Conservation (phyloP, 1,140 invertebrate genomes). For the Heliconius nattereri region DNA sequence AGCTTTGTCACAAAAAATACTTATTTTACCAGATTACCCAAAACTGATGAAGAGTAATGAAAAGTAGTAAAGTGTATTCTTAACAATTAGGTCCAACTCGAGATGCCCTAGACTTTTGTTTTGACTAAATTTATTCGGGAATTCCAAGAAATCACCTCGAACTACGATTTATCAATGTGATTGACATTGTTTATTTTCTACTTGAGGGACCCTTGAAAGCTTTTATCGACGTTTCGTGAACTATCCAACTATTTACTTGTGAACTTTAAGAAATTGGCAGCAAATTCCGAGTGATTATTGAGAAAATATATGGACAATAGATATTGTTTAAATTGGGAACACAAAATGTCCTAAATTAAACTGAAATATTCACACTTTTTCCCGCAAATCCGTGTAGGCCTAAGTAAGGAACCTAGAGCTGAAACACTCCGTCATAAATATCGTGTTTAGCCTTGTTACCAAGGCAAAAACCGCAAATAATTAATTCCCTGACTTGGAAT, state of each 20-base stretch:
- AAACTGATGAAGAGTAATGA: no score
- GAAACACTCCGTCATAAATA: background rate
- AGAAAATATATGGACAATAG: background rate
- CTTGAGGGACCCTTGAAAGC: slow-evolving; percentile 1
- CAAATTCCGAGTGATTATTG: background rate
- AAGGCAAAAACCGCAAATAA: no score
- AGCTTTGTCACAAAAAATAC: no score
- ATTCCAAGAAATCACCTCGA: slow-evolving; percentile 19
- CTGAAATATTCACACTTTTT: no score
- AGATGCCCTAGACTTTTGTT: slow-evolving; percentile 12
- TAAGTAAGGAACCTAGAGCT: background rate
- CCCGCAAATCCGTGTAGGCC: no score
- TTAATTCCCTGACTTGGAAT: no score
- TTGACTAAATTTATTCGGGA: slow-evolving; percentile 15
- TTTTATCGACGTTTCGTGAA: background rate
- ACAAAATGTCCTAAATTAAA: no score
- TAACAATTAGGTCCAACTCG: background rate
- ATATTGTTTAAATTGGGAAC: no score
- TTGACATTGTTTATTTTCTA: slow-evolving; percentile 19
- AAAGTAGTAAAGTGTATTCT: background rate
- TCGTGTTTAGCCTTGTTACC: no score
- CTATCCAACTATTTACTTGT: slow-evolving; percentile 9
- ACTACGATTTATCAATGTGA: slow-evolving; percentile 17
- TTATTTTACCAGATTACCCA: no score
- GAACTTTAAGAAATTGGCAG: background rate